Evolutionary conservation across 2,113 vertebrate genomes (phyloP), one percentile per base, ranked within the genome.

Genomic region (Erpornis zantholeuca): DNA sequence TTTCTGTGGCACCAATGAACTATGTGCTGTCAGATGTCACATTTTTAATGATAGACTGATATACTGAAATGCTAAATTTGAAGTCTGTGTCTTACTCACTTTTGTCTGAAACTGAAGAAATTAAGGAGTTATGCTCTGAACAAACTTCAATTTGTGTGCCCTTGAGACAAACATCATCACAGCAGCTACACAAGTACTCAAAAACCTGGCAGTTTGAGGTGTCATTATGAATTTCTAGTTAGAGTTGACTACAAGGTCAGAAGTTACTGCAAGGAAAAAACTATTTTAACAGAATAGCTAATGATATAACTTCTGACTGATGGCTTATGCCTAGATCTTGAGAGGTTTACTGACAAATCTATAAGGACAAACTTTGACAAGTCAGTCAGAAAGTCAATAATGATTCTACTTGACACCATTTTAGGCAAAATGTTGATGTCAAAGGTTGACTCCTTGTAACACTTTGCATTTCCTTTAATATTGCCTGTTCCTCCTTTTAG

Each of bases 201-300:
- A 79, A 88, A 90, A 61, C 12, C 52, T 93, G 60, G 31, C 82
- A 95, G 31, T 44, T 77, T 82, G 60, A 68, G 42, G 52, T 84
- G 84, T 91, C 88, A 91, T 59, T 82, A 83, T 91, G 78, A 87
- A 87, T 92, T 93, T 92, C 63, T 75, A 63, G 50, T 76, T 86
- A 87, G 77, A 90, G 28, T 64, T 95, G 92, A 93, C 64, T 85
- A 59, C 59, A 90, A 96, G 83, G 92, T 94, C 94, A 96, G 71
- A 85, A 95, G 53, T 15, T 70, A 88, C 94, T 92, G 66, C 66
- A 68, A 92, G 77, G 59, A 79, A 92, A 82, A 65, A 68, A 71
- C 4, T 65, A 64, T 85, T 94, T 95, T 84, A 88, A 86, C 69
- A 82, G 85, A 97, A 96, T 92, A 95, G 42, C 53, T 91, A 92